These are phyloP conservation scores for Ganaspis brasiliensis DNA, from an alignment of 2,888 invertebrate genomes.

Conservation along the genomic window DNA sequence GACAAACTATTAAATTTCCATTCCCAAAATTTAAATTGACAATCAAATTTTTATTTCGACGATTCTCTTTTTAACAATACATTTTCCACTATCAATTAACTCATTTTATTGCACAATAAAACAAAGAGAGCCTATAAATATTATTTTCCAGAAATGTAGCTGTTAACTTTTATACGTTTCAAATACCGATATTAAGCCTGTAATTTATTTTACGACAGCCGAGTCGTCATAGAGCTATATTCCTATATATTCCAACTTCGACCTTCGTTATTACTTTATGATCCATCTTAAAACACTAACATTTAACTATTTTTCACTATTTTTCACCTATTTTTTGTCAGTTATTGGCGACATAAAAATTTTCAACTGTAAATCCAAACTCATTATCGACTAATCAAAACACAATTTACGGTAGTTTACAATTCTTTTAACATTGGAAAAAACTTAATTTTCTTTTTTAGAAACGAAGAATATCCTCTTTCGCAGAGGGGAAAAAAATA, in stretches of 20 bases:
- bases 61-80: background rate
- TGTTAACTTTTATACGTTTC: slow-evolving; percentile 13
- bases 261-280: slow-evolving; percentile 9
- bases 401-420: too few relatives aligned
- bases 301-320: background rate
- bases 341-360: too few relatives aligned
- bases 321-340: background rate
- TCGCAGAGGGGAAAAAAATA: too few relatives aligned
- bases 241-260: background rate
- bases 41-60: too few relatives aligned
- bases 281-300: slow-evolving; percentile 7
- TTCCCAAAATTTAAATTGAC: too few relatives aligned
- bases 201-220: slow-evolving; percentile 20
- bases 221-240: background rate
- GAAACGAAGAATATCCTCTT: too few relatives aligned
- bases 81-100: background rate
- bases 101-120: background rate
- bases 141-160: slow-evolving; percentile 7
- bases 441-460: too few relatives aligned
- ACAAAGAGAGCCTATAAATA: background rate
- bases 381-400: too few relatives aligned
- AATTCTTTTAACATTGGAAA: too few relatives aligned
- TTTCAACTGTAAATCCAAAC: too few relatives aligned
- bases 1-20: too few relatives aligned
- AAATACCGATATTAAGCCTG: slow-evolving; percentile 7